These are phyloP conservation scores for Aspiorhynchus laticeps DNA, from an alignment of 2,113 vertebrate species.

Conservation along the genomic window DNA sequence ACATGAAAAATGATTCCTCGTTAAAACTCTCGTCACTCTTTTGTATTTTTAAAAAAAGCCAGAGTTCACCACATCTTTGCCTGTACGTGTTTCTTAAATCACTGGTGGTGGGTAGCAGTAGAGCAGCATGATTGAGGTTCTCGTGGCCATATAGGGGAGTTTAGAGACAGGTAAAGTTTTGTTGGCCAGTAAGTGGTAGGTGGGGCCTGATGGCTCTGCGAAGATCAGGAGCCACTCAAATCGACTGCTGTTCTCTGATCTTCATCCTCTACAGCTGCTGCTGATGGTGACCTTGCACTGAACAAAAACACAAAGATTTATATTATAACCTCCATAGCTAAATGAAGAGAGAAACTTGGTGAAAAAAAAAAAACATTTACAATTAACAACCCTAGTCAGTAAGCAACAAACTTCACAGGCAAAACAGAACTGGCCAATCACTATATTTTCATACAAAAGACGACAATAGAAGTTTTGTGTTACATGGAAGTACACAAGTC, in stretches of 20 bases:
- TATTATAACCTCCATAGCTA: not conserved
- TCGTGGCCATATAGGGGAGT: constrained; percentile 43
- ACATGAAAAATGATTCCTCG: constrained; percentile 57
- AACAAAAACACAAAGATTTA: constrained; percentile 15
- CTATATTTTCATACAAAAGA: not conserved
- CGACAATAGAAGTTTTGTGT: not conserved
- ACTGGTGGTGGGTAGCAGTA: constrained; percentile 81
- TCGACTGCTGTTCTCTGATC: constrained; percentile 64
- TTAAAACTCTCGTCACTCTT: constrained; percentile 73
- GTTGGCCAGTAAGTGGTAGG: constrained; percentile 15
- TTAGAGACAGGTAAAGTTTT: constrained; percentile 41
- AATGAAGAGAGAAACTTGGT: not conserved
- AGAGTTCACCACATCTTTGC: constrained; percentile 87
- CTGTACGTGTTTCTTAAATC: constrained; percentile 94
- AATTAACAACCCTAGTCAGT: not conserved
- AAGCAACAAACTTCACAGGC: not conserved
- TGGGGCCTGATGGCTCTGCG: constrained; percentile 2
- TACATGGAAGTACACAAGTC: not conserved
- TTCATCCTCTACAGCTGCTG: constrained; percentile 96
- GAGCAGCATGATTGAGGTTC: constrained; percentile 73
- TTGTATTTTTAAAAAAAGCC: constrained; percentile 24
- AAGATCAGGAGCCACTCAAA: constrained; percentile 19
- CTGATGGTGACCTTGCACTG: constrained; percentile 98
- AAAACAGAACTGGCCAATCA: not conserved
- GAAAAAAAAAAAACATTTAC: too few relatives aligned